These are phyloP conservation scores for Ormyrus rosae DNA, from an alignment of 2,888 invertebrate species.

Conservation along the genomic window DNA sequence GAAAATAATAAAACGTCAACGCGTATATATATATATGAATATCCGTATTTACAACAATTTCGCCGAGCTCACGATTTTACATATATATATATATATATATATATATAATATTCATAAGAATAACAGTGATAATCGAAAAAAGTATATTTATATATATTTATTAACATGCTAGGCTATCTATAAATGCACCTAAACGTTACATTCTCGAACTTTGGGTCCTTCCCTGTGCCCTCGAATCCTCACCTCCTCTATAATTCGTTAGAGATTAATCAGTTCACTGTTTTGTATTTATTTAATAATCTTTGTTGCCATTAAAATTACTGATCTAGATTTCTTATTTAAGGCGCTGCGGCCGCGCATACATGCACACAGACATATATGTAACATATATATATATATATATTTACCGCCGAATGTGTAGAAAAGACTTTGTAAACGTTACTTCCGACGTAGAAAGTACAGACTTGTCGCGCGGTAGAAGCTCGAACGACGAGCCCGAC, in stretches of 20 bases:
- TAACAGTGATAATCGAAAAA: slow-evolving; percentile 48
- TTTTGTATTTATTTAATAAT: slow-evolving; percentile 23
- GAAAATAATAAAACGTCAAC: slow-evolving; percentile 31
- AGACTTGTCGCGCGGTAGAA: slow-evolving; percentile 41
- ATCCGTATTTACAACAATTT: slow-evolving; percentile 53
- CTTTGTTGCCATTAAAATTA: slow-evolving; percentile 33
- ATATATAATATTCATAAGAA: slow-evolving; percentile 15
- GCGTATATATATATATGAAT: slow-evolving; percentile 39
- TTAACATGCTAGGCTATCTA: slow-evolving; percentile 30
- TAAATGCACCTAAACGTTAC: slow-evolving; percentile 45
- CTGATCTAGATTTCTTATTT: slow-evolving; percentile 29
- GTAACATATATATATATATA: slow-evolving; percentile 9
- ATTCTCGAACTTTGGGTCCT: slow-evolving; percentile 43
- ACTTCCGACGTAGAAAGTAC: slow-evolving; percentile 40
- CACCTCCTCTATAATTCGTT: slow-evolving; percentile 41
- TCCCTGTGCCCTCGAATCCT: slow-evolving; percentile 1
- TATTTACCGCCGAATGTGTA: slow-evolving; percentile 28
- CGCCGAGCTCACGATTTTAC: slow-evolving; percentile 52
- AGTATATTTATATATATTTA: slow-evolving; percentile 2
- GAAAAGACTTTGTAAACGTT: slow-evolving; percentile 47
- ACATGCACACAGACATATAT: slow-evolving; percentile 23
- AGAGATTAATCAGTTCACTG: slow-evolving; percentile 51
- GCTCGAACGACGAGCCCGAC: slow-evolving; percentile 36
- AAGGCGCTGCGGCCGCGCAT: slow-evolving; percentile 42
- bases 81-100: neutral